Evolutionary conservation across 2,888 invertebrate genomes (phyloP), one percentile per base, ranked within the genome.

Genomic region (Tetropium fuscum): DNA sequence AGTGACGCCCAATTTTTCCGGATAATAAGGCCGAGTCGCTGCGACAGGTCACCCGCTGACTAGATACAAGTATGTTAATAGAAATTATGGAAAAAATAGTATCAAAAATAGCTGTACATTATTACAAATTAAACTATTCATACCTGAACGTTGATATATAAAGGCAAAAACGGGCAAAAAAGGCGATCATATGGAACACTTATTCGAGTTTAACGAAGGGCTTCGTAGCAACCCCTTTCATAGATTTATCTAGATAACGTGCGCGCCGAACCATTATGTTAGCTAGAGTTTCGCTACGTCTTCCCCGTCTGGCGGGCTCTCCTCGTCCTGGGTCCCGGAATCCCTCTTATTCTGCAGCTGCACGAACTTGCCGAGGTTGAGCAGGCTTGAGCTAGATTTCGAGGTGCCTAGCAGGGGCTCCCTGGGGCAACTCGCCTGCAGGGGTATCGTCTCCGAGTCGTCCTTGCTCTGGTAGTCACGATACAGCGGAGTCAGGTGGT

Each of bases 371-470:
- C n/a, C n/a, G n/a, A n/a, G n/a, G n/a, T n/a, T n/a, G n/a, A n/a
- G n/a, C n/a, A n/a, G 64, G 43, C 69, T 20, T 1, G 73, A 71
- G 38, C 64, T 69, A 6, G 74, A 73, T 38, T 71, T 73, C 2
- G 72, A 65, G n/a, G 73, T 44, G 18, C 79, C 79, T 25, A 82
- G 62, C 2, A 82, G 70, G 2, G 81, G 81, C 58, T 79, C 79
- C 41, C 76, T 74, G 2, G 77, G 77, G 63, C 80, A 77, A 61
- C 76, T 78, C 53, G 73, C 74, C 53, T 81, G 81, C 68, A 80
- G 60, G 11, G 75, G 79, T 40, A 68, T 64, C 32, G 10, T 56
- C 41, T 66, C 64, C 0, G 41, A 15, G 16, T 60, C 61, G 3
- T 19, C 27, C 25, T 47, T 43, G 13, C 58, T 59, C 5, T 44